Evolutionary conservation across 37 sponge, comb jelly and placozoan species (phyloP).

Genomic region (Chondrosia reniformis): DNA sequence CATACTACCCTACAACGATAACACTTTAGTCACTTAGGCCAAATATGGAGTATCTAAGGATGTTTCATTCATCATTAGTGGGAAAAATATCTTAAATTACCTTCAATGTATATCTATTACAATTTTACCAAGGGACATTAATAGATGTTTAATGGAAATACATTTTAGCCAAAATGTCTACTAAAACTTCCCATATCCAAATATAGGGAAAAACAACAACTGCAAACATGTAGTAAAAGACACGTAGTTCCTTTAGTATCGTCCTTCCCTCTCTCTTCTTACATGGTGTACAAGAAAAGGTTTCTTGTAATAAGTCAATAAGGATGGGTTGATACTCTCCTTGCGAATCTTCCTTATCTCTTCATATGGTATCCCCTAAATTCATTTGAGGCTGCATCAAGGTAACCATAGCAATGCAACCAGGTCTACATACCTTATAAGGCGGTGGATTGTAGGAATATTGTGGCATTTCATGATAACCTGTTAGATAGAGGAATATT

Average conservation of each 20-base stretch:
- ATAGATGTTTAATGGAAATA: too few relatives aligned
- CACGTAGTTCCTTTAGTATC: too few relatives aligned
- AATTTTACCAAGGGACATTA: too few relatives aligned
- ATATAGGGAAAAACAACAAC: too few relatives aligned
- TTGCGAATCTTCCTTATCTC: constrained; percentile 30
- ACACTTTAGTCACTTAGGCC: not conserved
- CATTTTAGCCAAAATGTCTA: too few relatives aligned
- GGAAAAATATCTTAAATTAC: too few relatives aligned
- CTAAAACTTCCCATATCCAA: too few relatives aligned
- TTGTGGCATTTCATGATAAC: not conserved
- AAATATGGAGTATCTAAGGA: not conserved
- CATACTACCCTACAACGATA: constrained; percentile 64
- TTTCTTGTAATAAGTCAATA: constrained; percentile 74
- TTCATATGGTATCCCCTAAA: constrained; percentile 66
- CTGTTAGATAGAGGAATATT: too few relatives aligned
- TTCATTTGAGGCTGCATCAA: not conserved
- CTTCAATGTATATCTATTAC: too few relatives aligned
- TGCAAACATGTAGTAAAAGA: too few relatives aligned
- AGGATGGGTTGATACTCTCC: constrained; percentile 56
- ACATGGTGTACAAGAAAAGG: constrained; percentile 80
- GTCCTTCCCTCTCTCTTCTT: too few relatives aligned
- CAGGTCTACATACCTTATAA: not conserved
- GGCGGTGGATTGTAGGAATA: not conserved
- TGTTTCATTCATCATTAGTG: not conserved
- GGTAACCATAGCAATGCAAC: not conserved